A percentile compares a stretch with the other conserved stretches of the same genome.
Conservation (phyloP, 2,113 vertebrate species). For the Dicaeum eximium region DNA sequence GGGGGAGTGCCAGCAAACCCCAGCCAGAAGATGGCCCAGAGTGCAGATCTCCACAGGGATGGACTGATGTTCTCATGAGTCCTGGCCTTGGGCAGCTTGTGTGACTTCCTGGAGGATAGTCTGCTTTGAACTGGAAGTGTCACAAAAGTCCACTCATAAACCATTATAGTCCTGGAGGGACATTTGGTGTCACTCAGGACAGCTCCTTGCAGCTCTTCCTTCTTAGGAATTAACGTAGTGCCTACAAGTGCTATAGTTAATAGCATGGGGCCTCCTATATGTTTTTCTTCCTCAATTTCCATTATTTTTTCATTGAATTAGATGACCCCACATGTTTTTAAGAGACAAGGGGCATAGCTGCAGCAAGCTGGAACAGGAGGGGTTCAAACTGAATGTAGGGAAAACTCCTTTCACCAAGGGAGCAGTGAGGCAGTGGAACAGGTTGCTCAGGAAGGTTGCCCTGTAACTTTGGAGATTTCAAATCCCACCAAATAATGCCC, state of each 20-base stretch:
- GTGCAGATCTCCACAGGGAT: neutral
- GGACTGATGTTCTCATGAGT: neutral
- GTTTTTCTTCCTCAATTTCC: neutral
- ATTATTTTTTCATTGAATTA: neutral
- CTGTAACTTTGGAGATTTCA: neutral
- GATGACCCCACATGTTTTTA: neutral
- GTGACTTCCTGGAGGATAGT: neutral
- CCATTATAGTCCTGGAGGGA: neutral
- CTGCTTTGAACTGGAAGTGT: neutral
- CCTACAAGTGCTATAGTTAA: neutral
- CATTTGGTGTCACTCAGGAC: neutral
- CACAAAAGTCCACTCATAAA: neutral
- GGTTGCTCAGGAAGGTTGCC: neutral
- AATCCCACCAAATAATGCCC: neutral
- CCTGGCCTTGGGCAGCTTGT: neutral
- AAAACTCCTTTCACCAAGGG: neutral
- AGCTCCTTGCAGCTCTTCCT: neutral
- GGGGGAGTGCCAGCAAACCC: neutral
- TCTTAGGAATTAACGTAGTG: neutral
- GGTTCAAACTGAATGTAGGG: neutral
- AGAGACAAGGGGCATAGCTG: neutral
- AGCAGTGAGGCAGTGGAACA: neutral
- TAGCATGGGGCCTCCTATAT: neutral
- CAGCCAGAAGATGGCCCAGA: neutral
- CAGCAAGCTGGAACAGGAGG: neutral